phyloP scores from a whole-genome alignment of 2,888 invertebrate species.

The Lamellibrachia satsuma region DNA sequence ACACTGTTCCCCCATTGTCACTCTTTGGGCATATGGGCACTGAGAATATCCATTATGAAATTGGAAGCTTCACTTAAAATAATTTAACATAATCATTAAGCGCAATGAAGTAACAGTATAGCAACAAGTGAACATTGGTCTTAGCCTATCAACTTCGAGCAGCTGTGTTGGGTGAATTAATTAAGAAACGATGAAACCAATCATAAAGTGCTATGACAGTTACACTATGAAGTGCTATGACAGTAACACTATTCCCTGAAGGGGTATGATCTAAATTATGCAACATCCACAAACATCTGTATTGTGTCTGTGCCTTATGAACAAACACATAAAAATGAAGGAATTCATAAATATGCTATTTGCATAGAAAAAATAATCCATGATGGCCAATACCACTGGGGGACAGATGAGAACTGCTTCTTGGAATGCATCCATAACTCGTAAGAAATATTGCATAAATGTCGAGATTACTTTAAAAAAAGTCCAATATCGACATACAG shows the following conservation, averaged over 20 bases:
- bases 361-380: neutral
- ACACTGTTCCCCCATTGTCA: no score
- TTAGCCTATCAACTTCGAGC: neutral
- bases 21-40: neutral
- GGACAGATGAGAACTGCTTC: neutral
- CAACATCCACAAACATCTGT: neutral
- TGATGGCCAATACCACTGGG: neutral
- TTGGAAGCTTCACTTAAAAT: neutral
- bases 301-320: neutral
- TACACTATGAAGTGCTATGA: neutral
- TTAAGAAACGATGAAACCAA: constrained; percentile 1
- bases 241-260: neutral
- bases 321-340: neutral
- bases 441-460: neutral
- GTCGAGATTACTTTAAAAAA: neutral
- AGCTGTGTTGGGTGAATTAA: neutral
- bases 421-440: neutral
- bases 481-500: neutral
- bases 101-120: neutral
- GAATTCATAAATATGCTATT: neutral
- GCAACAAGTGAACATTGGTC: neutral
- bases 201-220: neutral
- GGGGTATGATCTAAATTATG: neutral
- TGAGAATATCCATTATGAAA: neutral
- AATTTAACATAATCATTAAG: neutral